Evolutionary conservation across 2,113 vertebrate genomes (phyloP).

Genomic region (Onychostoma macrolepis): DNA sequence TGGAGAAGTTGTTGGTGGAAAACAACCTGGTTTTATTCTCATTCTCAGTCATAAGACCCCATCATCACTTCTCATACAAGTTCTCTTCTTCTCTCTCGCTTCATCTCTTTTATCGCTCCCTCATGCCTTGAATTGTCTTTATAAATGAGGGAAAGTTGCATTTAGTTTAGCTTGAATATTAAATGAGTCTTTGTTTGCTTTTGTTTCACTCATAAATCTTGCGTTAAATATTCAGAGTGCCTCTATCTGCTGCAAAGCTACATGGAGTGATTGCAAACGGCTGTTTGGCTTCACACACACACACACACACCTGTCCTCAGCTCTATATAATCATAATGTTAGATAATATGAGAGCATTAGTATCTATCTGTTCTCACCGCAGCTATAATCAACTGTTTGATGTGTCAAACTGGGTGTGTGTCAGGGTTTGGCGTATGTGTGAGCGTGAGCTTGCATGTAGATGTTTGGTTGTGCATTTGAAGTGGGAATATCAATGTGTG

Average conservation of each 20-base stretch:
- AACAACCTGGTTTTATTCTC: not conserved
- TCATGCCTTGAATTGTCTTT: slow-evolving; percentile 27
- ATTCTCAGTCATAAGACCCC: not conserved
- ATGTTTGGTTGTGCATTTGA: not conserved
- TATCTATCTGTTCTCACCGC: not conserved
- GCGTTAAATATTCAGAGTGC: slow-evolving; percentile 40
- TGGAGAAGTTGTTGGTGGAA: not conserved
- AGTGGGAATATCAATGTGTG: not conserved
- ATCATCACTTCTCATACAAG: not conserved
- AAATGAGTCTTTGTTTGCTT: slow-evolving; percentile 21
- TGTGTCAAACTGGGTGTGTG: slow-evolving; percentile 2
- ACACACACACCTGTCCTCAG: not conserved
- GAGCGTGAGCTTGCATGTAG: not conserved
- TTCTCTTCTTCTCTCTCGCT: not conserved
- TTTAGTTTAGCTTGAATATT: slow-evolving; percentile 26
- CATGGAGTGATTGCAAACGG: slow-evolving; percentile 73
- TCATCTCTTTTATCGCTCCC: not conserved
- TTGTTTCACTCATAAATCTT: slow-evolving; percentile 50
- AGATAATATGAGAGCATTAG: not conserved
- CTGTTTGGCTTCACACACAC: slow-evolving; percentile 12
- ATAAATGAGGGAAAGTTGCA: not conserved
- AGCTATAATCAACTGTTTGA: not conserved
- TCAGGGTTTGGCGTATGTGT: not conserved
- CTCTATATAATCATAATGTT: not conserved
- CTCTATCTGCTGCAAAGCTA: slow-evolving; percentile 68